A percentile compares a stretch with the other conserved stretches of the same genome.
Evolutionary conservation across 2,797 vertebrate genomes (phyloP).

Genomic region (Coreius guichenoti): DNA sequence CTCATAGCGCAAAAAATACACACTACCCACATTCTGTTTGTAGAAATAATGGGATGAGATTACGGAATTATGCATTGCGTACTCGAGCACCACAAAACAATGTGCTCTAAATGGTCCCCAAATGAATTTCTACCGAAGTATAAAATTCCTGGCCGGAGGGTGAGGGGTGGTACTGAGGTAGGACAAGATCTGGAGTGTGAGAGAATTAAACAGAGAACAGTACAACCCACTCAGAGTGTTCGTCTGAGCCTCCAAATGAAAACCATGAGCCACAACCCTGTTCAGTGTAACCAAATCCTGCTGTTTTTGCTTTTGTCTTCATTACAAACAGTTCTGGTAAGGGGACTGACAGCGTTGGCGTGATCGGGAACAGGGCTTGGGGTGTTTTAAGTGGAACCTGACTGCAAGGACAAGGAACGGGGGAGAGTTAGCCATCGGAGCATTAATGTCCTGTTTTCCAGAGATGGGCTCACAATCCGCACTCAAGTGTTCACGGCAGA

Average conservation of each 20-base stretch:
- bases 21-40: background rate
- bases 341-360: slow-evolving; percentile 55
- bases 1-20: background rate
- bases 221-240: slow-evolving; percentile 22
- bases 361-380: slow-evolving; percentile 55
- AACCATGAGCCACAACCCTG: slow-evolving; percentile 52
- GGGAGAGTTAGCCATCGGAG: slow-evolving; percentile 58
- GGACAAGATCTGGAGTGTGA: slow-evolving; percentile 20
- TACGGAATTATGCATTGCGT: background rate
- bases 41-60: background rate
- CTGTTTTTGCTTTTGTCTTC: slow-evolving; percentile 55
- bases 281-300: slow-evolving; percentile 61
- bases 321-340: slow-evolving; percentile 57
- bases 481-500: slow-evolving; percentile 71
- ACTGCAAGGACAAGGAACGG: slow-evolving; percentile 21
- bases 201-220: slow-evolving; percentile 33
- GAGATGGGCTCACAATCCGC: slow-evolving; percentile 66
- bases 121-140: slow-evolving; percentile 45
- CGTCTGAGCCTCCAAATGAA: slow-evolving; percentile 51
- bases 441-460: slow-evolving; percentile 64
- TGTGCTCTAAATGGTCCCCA: slow-evolving; percentile 9
- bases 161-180: background rate
- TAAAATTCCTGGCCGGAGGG: slow-evolving; percentile 44
- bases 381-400: slow-evolving; percentile 59
- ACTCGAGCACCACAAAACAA: background rate